Evolutionary conservation across 2,888 invertebrate species (phyloP), one percentile per base, ranked within the genome.

Genomic region (Ectemnius lituratus): DNA sequence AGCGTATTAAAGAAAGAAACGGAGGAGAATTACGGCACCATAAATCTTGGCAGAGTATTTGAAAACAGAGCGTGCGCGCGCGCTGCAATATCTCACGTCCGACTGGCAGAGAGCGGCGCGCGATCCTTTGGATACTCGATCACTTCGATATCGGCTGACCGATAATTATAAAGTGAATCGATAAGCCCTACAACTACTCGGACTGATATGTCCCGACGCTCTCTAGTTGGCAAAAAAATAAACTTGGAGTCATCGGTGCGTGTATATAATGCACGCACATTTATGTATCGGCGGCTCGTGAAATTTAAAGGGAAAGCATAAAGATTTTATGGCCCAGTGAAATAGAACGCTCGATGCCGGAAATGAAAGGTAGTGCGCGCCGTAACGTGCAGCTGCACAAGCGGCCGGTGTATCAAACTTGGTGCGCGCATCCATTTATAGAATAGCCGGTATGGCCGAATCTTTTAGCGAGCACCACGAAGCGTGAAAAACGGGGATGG

Each of bases 11-110:
- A 68, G 16, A 13, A 68, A 73, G 78, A 65, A 78, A 56, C 66
- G 58, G 78, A 67, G 65, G 73, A 73, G 70, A 78, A 78, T 77
- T 77, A 78, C 77, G 70, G 47, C 77, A 73, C 67, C 70, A 69
- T 78, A 78, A 73, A 76, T 73, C 77, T 70, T 66, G 47, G 52
- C 52, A 28, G 47, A 56, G 46, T 56, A 77, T 63, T 59, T 76
- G 67, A 52, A 52, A 37, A 61, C 67, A 78, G 63, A 70, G 64
- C 67, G 37, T 11, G 37, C 37, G 37, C 37, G 37, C 37, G 37
- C 37, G 37, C 37, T 1, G 37, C 11, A 37, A 37, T 37, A 37
- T 37, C 37, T 37, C 37, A 37, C 37, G 37, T 37, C 37, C 37
- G 37, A 37, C 37, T 37, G 37, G 8, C 37, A 11, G 37, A 37